phyloP scores from a whole-genome alignment of 2,888 invertebrate genomes.

The Drosophila mimica region DNA sequence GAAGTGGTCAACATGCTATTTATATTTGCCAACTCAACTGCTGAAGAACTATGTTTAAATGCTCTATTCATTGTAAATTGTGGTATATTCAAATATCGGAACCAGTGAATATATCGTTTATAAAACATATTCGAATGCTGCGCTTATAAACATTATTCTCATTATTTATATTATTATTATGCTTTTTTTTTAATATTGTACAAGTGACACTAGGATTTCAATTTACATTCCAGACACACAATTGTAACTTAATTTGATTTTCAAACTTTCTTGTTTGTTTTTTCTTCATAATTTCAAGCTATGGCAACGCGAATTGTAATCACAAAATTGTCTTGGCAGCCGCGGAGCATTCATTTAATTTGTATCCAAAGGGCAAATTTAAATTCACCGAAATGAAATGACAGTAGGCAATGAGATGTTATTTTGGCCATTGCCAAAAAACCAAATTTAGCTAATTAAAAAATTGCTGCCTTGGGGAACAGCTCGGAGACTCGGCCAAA shows the following conservation, averaged over 20 bases:
- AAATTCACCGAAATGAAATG: conserved; percentile 63
- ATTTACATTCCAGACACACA: conserved; percentile 14
- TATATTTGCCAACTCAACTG: conserved; percentile 2
- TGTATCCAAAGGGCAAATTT: conserved; percentile 54
- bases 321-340: conserved; percentile 38
- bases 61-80: neutral
- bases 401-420: conserved; percentile 13
- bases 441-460: conserved; percentile 63
- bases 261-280: neutral
- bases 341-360: conserved; percentile 55
- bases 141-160: neutral
- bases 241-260: conserved; percentile 15
- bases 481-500: neutral
- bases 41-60: conserved; percentile 1
- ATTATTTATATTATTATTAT: neutral
- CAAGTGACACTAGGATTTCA: neutral
- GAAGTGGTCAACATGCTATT: conserved; percentile 34
- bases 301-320: conserved; percentile 40
- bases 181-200: neutral
- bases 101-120: neutral
- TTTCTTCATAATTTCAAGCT: conserved; percentile 4
- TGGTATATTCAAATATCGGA: neutral
- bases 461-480: conserved; percentile 39
- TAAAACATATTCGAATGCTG: neutral
- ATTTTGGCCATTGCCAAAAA: conserved; percentile 22